Conservation (phyloP, 2,113 vertebrate species). For the Bos javanicus region DNA sequence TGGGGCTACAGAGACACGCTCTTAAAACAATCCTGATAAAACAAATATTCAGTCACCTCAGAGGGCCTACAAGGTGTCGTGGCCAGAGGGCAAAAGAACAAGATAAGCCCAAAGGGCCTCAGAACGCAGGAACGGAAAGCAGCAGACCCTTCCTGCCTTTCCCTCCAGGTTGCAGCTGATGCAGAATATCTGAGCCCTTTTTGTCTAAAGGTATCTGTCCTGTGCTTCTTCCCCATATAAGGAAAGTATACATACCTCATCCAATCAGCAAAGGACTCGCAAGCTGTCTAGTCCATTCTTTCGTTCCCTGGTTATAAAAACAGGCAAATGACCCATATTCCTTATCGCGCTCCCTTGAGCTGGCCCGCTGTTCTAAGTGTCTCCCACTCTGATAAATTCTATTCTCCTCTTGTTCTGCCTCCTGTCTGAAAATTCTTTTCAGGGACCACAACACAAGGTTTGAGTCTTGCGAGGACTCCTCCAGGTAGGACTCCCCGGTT, state of each 20-base stretch:
- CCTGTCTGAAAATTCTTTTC: neutral
- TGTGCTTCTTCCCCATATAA: neutral
- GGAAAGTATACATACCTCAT: neutral
- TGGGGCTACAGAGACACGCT: neutral
- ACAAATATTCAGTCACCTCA: neutral
- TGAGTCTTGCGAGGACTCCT: neutral
- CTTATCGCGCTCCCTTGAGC: neutral
- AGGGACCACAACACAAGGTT: neutral
- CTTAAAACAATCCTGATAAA: neutral
- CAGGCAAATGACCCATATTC: neutral
- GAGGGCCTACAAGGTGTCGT: neutral
- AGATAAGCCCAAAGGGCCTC: neutral
- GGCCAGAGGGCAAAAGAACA: neutral
- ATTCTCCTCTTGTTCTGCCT: neutral
- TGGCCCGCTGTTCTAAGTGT: neutral
- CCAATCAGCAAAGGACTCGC: neutral
- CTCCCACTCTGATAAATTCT: neutral
- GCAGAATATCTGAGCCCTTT: neutral
- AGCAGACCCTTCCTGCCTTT: neutral
- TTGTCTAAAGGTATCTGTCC: neutral
- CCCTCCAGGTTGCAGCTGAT: neutral
- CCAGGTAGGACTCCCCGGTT: neutral
- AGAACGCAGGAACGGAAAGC: neutral
- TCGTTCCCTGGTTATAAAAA: neutral
- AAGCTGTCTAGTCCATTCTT: neutral